phyloP scores from a whole-genome alignment of 2,888 invertebrate species.

The Euzophera pinguis region DNA sequence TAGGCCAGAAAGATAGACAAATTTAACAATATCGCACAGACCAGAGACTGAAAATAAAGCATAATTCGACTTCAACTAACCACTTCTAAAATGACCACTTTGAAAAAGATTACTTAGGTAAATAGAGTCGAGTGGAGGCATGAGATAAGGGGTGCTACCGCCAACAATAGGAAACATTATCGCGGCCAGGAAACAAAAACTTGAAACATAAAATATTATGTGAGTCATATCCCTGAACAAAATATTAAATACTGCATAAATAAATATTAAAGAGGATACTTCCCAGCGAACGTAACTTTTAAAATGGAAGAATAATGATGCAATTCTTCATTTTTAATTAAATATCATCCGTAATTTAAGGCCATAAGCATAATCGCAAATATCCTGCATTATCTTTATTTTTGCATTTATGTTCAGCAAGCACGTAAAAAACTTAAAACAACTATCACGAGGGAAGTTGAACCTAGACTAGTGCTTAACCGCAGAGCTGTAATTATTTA shows the following conservation, averaged over 20 bases:
- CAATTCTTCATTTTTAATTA: neutral
- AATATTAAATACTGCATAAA: neutral
- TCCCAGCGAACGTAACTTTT: neutral
- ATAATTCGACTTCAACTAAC: too few relatives aligned
- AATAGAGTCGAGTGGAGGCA: too few relatives aligned
- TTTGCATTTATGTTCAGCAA: neutral
- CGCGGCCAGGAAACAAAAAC: too few relatives aligned
- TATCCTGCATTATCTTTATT: slow-evolving; percentile 27
- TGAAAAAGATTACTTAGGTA: too few relatives aligned
- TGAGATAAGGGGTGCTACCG: too few relatives aligned
- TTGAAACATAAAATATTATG: too few relatives aligned
- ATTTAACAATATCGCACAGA: too few relatives aligned
- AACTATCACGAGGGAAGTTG: slow-evolving; percentile 32
- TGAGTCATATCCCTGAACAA: too few relatives aligned
- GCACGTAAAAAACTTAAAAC: slow-evolving; percentile 6
- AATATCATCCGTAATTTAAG: slow-evolving; percentile 2
- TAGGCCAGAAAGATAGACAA: too few relatives aligned
- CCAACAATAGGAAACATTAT: too few relatives aligned
- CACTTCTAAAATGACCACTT: too few relatives aligned
- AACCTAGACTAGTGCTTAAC: slow-evolving; percentile 33
- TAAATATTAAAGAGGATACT: neutral
- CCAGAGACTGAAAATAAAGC: too few relatives aligned
- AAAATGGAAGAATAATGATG: neutral
- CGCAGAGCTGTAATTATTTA: slow-evolving; percentile 33
- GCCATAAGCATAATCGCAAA: slow-evolving; percentile 14